Evolutionary conservation across 2,113 vertebrate genomes (phyloP).

Genomic region (Theristicus caerulescens): DNA sequence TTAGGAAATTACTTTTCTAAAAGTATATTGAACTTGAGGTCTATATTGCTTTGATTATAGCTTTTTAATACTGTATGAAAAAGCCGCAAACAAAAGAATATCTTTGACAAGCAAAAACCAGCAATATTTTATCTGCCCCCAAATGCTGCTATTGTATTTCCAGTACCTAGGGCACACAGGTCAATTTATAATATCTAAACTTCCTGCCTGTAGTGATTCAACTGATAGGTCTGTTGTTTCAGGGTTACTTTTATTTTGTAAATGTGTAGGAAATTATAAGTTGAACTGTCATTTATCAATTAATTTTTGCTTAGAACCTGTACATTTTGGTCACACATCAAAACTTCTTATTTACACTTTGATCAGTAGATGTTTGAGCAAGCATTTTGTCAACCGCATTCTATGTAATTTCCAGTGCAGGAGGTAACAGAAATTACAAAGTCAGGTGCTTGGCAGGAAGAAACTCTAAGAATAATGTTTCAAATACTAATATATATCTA

Average conservation of each 20-base stretch:
- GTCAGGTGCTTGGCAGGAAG: neutral
- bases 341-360: neutral
- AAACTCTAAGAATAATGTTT: neutral
- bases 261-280: neutral
- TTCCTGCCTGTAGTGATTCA: neutral
- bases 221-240: neutral
- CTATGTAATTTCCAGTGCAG: neutral
- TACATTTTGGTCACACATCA: neutral
- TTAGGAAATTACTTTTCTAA: neutral
- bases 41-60: neutral
- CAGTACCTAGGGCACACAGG: neutral
- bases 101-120: neutral
- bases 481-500: neutral
- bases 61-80: neutral
- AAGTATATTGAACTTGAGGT: neutral
- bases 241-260: neutral
- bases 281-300: neutral
- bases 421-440: neutral
- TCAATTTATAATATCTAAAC: neutral
- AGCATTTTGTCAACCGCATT: neutral
- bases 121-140: neutral
- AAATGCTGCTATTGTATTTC: neutral
- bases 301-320: neutral
- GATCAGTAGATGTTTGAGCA: neutral
- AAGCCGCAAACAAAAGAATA: neutral